Conservation (phyloP, 2,888 invertebrate genomes). For the Hoplodrina ambigua region DNA sequence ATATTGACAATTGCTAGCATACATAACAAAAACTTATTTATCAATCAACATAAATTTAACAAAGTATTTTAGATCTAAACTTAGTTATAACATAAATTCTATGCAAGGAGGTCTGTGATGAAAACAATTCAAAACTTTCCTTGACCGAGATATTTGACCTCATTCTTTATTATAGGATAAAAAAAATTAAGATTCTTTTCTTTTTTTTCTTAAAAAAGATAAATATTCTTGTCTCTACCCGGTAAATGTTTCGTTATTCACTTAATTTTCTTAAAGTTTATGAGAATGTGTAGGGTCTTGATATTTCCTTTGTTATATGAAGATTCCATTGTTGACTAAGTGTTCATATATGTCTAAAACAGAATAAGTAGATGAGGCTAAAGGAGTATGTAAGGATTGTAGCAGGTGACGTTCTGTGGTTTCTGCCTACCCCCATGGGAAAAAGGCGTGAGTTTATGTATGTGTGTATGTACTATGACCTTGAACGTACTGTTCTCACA, state of each 20-base stretch:
- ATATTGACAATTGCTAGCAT: too few relatives aligned
- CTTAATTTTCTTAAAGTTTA: constrained; percentile 21
- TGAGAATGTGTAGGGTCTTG: constrained; percentile 11
- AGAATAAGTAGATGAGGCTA: too few relatives aligned
- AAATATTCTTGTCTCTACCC: constrained; percentile 24
- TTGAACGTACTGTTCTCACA: too few relatives aligned
- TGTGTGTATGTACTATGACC: too few relatives aligned
- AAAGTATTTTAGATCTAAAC: neutral
- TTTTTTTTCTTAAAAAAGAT: constrained; percentile 25
- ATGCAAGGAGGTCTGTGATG: neutral
- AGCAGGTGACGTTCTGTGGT: too few relatives aligned
- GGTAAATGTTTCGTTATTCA: constrained; percentile 28
- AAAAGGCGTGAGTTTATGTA: too few relatives aligned
- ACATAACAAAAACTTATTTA: neutral
- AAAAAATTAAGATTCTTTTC: constrained; percentile 43
- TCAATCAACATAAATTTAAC: neutral
- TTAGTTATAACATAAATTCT: neutral
- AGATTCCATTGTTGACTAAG: neutral
- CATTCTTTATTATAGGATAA: constrained; percentile 52
- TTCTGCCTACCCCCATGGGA: too few relatives aligned
- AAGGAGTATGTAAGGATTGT: too few relatives aligned
- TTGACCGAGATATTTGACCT: constrained; percentile 62
- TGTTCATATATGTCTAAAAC: neutral
- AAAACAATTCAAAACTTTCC: constrained; percentile 49
- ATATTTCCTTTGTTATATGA: constrained; percentile 16